Percentiles rank a stretch among this genome's conserved stretches.
Evolutionary conservation across 1,140 invertebrate species (phyloP).

Genomic region (Lepidurus packardi): DNA sequence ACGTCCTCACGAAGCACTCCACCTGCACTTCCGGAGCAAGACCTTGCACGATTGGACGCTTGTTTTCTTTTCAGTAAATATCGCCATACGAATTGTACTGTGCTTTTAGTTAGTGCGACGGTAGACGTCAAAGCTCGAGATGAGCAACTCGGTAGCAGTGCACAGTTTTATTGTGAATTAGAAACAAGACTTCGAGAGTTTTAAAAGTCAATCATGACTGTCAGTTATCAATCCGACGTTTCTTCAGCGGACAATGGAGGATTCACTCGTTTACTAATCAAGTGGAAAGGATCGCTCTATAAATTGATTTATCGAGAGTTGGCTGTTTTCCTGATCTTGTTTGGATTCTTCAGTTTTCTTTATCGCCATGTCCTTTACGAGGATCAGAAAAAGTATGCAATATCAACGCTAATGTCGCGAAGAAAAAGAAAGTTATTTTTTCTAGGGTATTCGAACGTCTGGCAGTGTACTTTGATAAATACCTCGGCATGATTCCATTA

Average conservation of each 20-base stretch:
- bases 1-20: background rate
- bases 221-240: constrained; percentile 68
- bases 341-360: constrained; percentile 54
- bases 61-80: background rate
- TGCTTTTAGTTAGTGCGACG: background rate
- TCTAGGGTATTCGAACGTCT: constrained; percentile 64
- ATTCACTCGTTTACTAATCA: constrained; percentile 62
- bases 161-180: background rate
- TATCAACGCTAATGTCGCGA: background rate
- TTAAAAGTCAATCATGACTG: constrained; percentile 54
- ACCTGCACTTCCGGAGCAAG: background rate
- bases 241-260: constrained; percentile 62
- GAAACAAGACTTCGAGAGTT: background rate
- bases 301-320: constrained; percentile 68
- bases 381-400: constrained; percentile 53
- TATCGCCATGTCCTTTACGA: constrained; percentile 57
- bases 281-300: constrained; percentile 70
- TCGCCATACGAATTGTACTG: background rate
- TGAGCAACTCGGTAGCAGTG: background rate
- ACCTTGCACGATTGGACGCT: background rate
- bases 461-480: constrained; percentile 70
- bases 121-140: background rate
- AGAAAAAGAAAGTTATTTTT: background rate
- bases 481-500: constrained; percentile 71
- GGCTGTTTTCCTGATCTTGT: constrained; percentile 55